Evolutionary conservation across 2,888 invertebrate species (phyloP).

Genomic region (Molanna angustata): DNA sequence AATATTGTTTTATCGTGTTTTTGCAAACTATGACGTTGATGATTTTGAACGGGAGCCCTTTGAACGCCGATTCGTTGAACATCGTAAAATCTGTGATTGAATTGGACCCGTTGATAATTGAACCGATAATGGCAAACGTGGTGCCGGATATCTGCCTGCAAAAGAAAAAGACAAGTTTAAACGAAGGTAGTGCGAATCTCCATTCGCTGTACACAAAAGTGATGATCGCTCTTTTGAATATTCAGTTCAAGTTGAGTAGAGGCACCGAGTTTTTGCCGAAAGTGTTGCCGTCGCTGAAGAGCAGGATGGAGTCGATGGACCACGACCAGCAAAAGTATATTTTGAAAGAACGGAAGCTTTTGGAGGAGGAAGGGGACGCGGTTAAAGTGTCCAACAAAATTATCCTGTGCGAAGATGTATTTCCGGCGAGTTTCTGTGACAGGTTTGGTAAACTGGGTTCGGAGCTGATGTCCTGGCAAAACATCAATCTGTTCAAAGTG

Average conservation of each 20-base stretch:
- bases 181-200: slow-evolving; percentile 40
- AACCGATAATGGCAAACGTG: slow-evolving; percentile 44
- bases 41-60: slow-evolving; percentile 45
- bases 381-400: slow-evolving; percentile 42
- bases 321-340: slow-evolving; percentile 43
- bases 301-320: slow-evolving; percentile 42
- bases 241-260: slow-evolving; percentile 47
- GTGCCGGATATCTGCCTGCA: slow-evolving; percentile 45
- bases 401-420: slow-evolving; percentile 43
- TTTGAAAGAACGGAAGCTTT: slow-evolving; percentile 36
- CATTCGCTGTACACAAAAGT: slow-evolving; percentile 28
- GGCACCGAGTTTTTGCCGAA: slow-evolving; percentile 45
- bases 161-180: slow-evolving; percentile 32
- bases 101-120: slow-evolving; percentile 48
- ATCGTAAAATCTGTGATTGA: slow-evolving; percentile 46
- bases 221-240: slow-evolving; percentile 46
- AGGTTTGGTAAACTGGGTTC: slow-evolving; percentile 47
- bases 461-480: slow-evolving; percentile 51
- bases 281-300: slow-evolving; percentile 45
- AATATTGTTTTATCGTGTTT: slow-evolving; percentile 45
- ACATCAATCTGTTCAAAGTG: slow-evolving; percentile 43
- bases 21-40: slow-evolving; percentile 46
- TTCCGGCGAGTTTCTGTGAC: slow-evolving; percentile 44
- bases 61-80: slow-evolving; percentile 43
- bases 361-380: slow-evolving; percentile 32